phyloP scores from a whole-genome alignment of 2,888 invertebrate genomes.

The Cerastis rubricosa region DNA sequence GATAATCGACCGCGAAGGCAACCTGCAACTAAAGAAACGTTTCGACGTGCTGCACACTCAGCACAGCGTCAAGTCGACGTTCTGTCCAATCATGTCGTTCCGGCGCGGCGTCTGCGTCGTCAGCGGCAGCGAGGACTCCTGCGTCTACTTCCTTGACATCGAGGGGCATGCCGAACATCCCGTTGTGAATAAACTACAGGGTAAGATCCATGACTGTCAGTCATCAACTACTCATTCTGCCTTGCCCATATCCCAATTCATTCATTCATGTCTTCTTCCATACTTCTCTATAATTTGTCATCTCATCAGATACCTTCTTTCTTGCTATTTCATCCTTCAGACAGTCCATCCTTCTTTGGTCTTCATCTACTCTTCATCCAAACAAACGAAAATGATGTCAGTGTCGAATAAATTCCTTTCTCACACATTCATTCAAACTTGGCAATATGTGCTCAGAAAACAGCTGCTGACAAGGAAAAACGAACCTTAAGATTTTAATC shows the following conservation, averaged over 20 bases:
- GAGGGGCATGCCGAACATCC: constrained; percentile 90
- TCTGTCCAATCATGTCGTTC: constrained; percentile 96
- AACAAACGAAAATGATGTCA: neutral
- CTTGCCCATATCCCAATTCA: too few relatives aligned
- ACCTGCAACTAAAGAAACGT: constrained; percentile 92
- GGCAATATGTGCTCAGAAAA: neutral
- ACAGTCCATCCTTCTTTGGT: too few relatives aligned
- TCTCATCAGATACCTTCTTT: too few relatives aligned
- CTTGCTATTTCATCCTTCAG: too few relatives aligned
- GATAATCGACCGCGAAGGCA: constrained; percentile 92
- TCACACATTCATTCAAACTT: neutral
- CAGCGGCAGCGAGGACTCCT: constrained; percentile 94
- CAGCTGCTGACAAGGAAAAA: neutral
- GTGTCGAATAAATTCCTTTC: neutral
- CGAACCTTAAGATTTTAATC: neutral
- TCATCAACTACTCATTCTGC: too few relatives aligned
- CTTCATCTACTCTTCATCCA: too few relatives aligned
- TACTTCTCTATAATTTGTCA: too few relatives aligned
- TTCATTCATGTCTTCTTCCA: too few relatives aligned
- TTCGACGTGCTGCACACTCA: constrained; percentile 92
- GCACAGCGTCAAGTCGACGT: constrained; percentile 93
- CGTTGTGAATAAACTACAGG: constrained; percentile 91
- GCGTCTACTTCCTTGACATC: constrained; percentile 95
- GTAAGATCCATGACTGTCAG: constrained; percentile 64
- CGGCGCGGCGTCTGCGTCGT: constrained; percentile 95